These are phyloP conservation scores for Homarus americanus DNA, from an alignment of 1,140 invertebrate species.

Conservation along the genomic window DNA sequence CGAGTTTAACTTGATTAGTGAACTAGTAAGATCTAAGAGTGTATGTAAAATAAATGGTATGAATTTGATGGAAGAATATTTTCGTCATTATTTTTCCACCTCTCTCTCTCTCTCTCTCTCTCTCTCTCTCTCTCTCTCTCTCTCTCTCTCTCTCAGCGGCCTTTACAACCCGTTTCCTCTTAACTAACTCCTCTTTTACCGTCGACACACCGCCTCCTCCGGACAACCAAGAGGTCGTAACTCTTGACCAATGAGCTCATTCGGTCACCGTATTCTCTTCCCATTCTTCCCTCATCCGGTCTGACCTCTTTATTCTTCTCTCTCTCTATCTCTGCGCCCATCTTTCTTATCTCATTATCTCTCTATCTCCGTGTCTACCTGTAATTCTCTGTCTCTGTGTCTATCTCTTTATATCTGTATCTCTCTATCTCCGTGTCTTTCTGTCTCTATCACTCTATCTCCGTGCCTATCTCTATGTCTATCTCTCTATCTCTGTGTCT, in stretches of 20 bases:
- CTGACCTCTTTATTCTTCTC: neutral
- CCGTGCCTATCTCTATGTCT: neutral
- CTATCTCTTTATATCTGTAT: neutral
- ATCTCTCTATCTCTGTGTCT: slow-evolving; percentile 2
- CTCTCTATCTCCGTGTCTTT: neutral
- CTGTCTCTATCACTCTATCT: neutral
- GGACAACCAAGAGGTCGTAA: slow-evolving; percentile 12
- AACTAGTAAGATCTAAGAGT: too few relatives aligned
- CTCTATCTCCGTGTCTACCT: neutral
- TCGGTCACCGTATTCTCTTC: slow-evolving; percentile 22
- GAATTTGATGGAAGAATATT: too few relatives aligned
- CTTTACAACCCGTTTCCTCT: slow-evolving; percentile 30
- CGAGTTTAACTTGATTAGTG: too few relatives aligned
- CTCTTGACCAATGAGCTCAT: slow-evolving; percentile 27
- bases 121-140: neutral
- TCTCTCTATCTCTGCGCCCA: neutral
- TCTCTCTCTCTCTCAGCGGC: neutral
- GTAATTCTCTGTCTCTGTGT: neutral
- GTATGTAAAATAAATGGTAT: too few relatives aligned
- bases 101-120: slow-evolving; percentile 21
- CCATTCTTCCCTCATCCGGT: neutral
- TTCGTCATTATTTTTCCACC: too few relatives aligned
- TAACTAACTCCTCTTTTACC: slow-evolving; percentile 41
- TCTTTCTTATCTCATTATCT: neutral
- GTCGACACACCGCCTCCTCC: neutral